A percentile compares a stretch with the other conserved stretches of the same genome.
These are phyloP conservation scores for Callimorpha dominula DNA, from an alignment of 2,888 invertebrate species.

Conservation along the genomic window DNA sequence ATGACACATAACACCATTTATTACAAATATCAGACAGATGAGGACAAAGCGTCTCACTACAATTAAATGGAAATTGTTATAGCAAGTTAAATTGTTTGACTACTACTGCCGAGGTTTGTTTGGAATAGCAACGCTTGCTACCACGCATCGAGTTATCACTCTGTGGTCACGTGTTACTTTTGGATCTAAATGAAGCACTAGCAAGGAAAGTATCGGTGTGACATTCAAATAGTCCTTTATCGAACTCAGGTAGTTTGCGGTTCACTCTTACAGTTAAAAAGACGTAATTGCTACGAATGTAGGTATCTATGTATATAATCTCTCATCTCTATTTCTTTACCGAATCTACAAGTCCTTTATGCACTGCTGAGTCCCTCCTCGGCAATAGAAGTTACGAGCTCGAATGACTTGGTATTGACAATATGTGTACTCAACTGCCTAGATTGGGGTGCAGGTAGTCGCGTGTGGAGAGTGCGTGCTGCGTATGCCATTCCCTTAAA, in stretches of 20 bases:
- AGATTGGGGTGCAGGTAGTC: background rate
- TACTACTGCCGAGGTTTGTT: constrained; percentile 8
- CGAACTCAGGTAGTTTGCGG: background rate
- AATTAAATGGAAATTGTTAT: constrained; percentile 28
- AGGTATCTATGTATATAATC: too few relatives aligned
- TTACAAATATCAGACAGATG: constrained; percentile 46
- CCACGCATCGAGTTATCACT: background rate
- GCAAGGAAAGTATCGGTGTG: too few relatives aligned
- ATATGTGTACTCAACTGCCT: background rate
- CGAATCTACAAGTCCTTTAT: background rate
- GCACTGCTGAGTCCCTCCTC: background rate
- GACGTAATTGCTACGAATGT: too few relatives aligned
- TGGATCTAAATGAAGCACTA: background rate
- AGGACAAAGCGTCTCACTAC: constrained; percentile 35
- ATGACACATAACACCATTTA: constrained; percentile 61
- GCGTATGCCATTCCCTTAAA: background rate
- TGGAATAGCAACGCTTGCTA: background rate
- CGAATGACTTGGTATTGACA: background rate
- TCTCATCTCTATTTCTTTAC: background rate
- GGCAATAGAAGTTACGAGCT: background rate
- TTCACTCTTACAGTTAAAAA: background rate
- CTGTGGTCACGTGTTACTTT: background rate
- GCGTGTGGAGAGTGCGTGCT: background rate
- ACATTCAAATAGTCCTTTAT: background rate
- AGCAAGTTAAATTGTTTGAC: constrained; percentile 20